Percentiles rank a stretch among this genome's conserved stretches.
These are phyloP conservation scores for Muntiacus muntjak DNA, from an alignment of 2,113 vertebrate species.

Conservation along the genomic window DNA sequence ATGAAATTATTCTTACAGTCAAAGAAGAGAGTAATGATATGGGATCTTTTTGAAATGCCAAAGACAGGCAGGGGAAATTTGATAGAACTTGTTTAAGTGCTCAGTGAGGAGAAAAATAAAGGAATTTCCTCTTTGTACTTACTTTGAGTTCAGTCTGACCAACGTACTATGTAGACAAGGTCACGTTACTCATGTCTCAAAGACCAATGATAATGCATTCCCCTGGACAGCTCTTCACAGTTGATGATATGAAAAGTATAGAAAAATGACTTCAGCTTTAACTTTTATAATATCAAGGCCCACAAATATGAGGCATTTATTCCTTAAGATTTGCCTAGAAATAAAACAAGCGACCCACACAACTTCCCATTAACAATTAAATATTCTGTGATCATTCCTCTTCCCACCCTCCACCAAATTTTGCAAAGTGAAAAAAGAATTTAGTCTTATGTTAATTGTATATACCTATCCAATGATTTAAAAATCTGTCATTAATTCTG, in stretches of 20 bases:
- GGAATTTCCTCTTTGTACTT: background rate
- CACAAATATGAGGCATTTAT: constrained; percentile 10
- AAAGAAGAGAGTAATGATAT: background rate
- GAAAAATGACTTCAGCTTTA: constrained; percentile 16
- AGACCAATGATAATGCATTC: background rate
- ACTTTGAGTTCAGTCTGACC: background rate
- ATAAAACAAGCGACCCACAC: constrained; percentile 62
- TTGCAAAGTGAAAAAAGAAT: constrained; percentile 10
- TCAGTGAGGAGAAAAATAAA: background rate
- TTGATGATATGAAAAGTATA: background rate
- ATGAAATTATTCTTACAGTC: background rate
- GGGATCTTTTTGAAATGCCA: background rate
- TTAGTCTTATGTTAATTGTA: constrained; percentile 16
- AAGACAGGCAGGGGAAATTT: background rate
- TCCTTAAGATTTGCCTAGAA: constrained; percentile 56
- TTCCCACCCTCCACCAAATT: constrained; percentile 56
- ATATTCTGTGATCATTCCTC: constrained; percentile 33
- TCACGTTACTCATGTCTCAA: background rate
- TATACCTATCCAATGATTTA: background rate
- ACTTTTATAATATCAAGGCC: background rate
- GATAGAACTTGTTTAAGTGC: background rate
- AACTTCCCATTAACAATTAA: constrained; percentile 57
- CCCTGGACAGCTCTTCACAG: background rate
- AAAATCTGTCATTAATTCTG: constrained; percentile 5
- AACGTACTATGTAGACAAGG: background rate